Conservation (phyloP, 2,113 vertebrate genomes). For the Tricholaema leucomelas region DNA sequence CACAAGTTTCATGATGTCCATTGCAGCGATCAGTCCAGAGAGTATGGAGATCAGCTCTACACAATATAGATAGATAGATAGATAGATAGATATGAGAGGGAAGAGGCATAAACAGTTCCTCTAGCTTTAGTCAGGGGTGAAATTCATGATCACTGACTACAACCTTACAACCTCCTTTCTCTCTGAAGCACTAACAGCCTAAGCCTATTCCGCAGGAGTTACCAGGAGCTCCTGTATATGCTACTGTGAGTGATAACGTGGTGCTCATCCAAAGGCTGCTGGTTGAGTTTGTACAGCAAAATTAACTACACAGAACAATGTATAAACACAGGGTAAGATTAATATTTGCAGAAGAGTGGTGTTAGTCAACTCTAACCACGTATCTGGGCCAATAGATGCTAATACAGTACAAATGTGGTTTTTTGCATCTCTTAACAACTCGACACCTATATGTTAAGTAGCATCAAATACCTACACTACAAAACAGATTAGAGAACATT, state of each 20-base stretch:
- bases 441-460: background rate
- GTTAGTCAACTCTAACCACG: background rate
- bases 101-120: background rate
- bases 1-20: background rate
- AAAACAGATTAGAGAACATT: background rate
- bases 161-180: fast-evolving
- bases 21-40: background rate
- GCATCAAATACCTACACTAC: background rate
- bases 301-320: background rate
- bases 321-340: background rate
- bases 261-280: background rate
- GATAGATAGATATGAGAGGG: background rate
- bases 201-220: background rate
- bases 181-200: background rate
- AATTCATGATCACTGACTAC: background rate
- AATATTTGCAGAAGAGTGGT: background rate
- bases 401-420: background rate
- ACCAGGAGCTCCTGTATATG: background rate
- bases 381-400: background rate
- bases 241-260: background rate
- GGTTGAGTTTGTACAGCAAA: background rate
- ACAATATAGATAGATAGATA: no score
- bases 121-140: background rate
- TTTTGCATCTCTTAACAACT: background rate
- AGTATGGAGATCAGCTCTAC: background rate